Base-by-base conservation (phyloP, 92 coral and sea anemone genomes). In the Epizoanthus stellaris region DNA sequence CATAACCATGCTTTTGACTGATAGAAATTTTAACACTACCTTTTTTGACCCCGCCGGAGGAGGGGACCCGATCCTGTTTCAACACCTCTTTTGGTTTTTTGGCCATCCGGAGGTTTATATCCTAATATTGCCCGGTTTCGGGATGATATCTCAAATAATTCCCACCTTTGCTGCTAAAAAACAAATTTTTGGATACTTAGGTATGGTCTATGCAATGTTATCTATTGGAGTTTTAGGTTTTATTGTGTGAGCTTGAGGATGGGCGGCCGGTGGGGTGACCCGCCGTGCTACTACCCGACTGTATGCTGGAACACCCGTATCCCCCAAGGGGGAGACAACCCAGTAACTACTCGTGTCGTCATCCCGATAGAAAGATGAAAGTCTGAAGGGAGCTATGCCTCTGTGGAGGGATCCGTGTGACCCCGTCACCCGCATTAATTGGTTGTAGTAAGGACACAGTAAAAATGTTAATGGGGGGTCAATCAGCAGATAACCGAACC, bases 101-200 rank as follows among this genome's bases (percentile, higher is more conserved):
- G 95, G 95, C 23, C 95, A 91, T 75, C 95, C 95, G 49, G 95
- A 91, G 81, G 95, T 91, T 74, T 91, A 91, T 86, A 91, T 91
- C 58, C 89, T 91, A 91, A 91, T 89, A 56, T 69, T 91, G 49
- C 95, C 95, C 80, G 92, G 92, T 17, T 91, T 91, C 89, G 95
- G 95, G 20, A 88, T 91, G 88, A 75, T 91, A 83, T 91, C 95
- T 89, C 92, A 89, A 88, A 91, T 91, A 80, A 81, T 91, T 25
- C 90, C 95, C 75, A 85, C 90, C 76, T 88, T 88, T 85, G 77
- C 86, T 62, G 92, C 90, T 85, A 91, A 85, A 64, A 90, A 87
- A 74, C 93, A 90, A 73, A 87, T 90, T 77, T 90, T 90, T 90
- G 93, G 93, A 53, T 85, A 88, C 72, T 85, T 89, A 89, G 92